Evolutionary conservation across 2,113 vertebrate genomes (phyloP), one percentile per base, ranked within the genome.

Genomic region (Cheirogaleus medius): DNA sequence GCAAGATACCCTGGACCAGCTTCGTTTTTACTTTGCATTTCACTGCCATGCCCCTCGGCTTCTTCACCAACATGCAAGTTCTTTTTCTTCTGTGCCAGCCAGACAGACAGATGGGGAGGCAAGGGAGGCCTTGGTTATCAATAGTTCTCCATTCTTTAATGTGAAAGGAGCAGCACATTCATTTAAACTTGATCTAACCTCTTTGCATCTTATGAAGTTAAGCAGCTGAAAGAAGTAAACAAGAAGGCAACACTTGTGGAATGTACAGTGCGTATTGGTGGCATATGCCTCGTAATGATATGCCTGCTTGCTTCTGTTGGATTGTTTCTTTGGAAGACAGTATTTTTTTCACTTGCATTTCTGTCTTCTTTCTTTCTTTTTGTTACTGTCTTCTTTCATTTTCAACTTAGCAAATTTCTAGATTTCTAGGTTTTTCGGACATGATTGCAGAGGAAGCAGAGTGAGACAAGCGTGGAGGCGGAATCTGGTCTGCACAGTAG

Each of bases 381-480:
- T 18, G 8, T 77, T 49, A 27, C 58, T 34, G 47, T 49, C 44
- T 77, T 77, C 44, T 49, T 76, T 77, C 29, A 49, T 10, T 49
- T 77, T 49, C 17, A 20, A 49, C 29, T 77, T 77, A 34, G 4
- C 42, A 27, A 74, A 74, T 34, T 49, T 77, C 74, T 34, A 34
- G 74, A 49, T 49, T 49, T 77, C 29, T 49, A 49, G 25, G 2
- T 49, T 76, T 77, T 44, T 77, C 74, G 49, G 44, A 49, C 39
- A 49, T 20, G 18, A 29, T 49, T 77, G 29, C 74, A 49, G 74
- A 77, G 44, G 74, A 77, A 49, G 74, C 47, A 15, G 29, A 49
- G 44, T 32, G 7, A 49, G 74, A 17, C 4, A 0, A 34, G 17
- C 2, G 0, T 2, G 44, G 5, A 42, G 34, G 29, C 29, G 0